Conservation (phyloP, 2,888 invertebrate genomes). For the Athrips mouffetella region DNA sequence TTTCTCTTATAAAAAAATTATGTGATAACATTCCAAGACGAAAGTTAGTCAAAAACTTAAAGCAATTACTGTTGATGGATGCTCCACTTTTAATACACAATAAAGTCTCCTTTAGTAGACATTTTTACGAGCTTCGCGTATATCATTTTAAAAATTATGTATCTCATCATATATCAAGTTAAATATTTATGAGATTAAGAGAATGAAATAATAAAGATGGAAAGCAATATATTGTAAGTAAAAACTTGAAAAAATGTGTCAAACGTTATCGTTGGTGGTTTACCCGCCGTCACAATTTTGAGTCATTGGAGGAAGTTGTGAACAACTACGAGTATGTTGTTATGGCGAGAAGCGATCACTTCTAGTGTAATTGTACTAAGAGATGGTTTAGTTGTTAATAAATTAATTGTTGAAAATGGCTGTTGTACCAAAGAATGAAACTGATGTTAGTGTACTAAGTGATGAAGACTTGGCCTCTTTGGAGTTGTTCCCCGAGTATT, state of each 20-base stretch:
- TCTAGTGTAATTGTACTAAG: slow-evolving; percentile 34
- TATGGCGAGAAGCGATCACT: slow-evolving; percentile 34
- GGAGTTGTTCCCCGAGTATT: slow-evolving; percentile 82
- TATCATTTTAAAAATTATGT: background rate
- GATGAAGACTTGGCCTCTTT: slow-evolving; percentile 51
- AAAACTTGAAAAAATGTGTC: background rate
- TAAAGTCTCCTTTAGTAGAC: background rate
- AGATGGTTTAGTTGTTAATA: slow-evolving; percentile 15
- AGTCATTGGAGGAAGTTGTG: slow-evolving; percentile 51
- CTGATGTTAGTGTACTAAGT: slow-evolving; percentile 21
- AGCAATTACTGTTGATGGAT: no score
- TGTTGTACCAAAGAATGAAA: background rate
- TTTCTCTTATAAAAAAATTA: no score
- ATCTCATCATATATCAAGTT: slow-evolving; percentile 1
- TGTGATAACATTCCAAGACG: slow-evolving; percentile 1
- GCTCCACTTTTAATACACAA: no score
- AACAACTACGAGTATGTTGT: slow-evolving; percentile 32
- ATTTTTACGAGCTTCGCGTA: background rate
- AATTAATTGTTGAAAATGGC: slow-evolving; percentile 16
- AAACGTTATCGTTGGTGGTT: slow-evolving; percentile 7
- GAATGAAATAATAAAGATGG: slow-evolving; percentile 32
- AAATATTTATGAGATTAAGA: slow-evolving; percentile 14
- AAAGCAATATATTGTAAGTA: slow-evolving; percentile 32
- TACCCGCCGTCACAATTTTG: slow-evolving; percentile 26
- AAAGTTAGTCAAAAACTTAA: no score